Percentiles rank a stretch among this genome's conserved stretches.
phyloP scores from a whole-genome alignment of 1,140 invertebrate species.

The Drosophila tropicalis region DNA sequence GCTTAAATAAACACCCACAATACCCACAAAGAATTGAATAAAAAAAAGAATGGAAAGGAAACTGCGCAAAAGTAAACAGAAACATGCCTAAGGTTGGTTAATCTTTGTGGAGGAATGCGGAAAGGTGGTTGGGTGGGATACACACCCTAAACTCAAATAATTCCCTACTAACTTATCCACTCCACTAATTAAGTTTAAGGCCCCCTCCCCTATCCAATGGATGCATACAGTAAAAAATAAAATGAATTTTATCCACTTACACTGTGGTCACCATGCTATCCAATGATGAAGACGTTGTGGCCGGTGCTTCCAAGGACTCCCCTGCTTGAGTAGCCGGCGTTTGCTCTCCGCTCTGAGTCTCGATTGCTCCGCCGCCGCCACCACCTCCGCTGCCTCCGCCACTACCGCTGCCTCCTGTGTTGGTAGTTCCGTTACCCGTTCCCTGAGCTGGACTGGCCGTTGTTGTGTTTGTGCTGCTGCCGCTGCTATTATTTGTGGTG shows the following conservation, averaged over 20 bases:
- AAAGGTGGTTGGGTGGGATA: constrained; percentile 12
- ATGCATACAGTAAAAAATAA: too few relatives aligned
- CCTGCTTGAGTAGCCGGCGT: constrained; percentile 34
- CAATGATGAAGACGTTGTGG: constrained; percentile 35
- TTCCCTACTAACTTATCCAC: constrained; percentile 34
- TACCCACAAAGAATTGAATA: constrained; percentile 27
- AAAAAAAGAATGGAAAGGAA: constrained; percentile 23
- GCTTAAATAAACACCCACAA: not conserved
- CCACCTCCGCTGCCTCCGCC: constrained; percentile 52
- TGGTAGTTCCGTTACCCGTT: constrained; percentile 40
- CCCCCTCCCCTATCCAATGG: too few relatives aligned
- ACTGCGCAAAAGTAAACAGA: constrained; percentile 61
- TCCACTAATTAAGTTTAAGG: constrained; percentile 36
- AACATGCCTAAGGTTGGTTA: constrained; percentile 22
- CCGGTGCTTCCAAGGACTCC: not conserved
- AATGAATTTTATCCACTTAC: constrained; percentile 62
- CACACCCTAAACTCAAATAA: constrained; percentile 48
- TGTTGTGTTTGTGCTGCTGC: constrained; percentile 40
- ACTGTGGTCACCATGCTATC: constrained; percentile 53
- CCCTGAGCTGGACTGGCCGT: constrained; percentile 58
- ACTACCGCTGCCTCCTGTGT: constrained; percentile 26
- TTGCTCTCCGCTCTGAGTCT: constrained; percentile 44
- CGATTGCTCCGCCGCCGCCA: constrained; percentile 33
- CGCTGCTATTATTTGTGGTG: constrained; percentile 44
- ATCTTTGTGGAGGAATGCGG: not conserved